phyloP scores from a whole-genome alignment of 92 coral and sea anemone genomes.

The Blastomussa wellsi region DNA sequence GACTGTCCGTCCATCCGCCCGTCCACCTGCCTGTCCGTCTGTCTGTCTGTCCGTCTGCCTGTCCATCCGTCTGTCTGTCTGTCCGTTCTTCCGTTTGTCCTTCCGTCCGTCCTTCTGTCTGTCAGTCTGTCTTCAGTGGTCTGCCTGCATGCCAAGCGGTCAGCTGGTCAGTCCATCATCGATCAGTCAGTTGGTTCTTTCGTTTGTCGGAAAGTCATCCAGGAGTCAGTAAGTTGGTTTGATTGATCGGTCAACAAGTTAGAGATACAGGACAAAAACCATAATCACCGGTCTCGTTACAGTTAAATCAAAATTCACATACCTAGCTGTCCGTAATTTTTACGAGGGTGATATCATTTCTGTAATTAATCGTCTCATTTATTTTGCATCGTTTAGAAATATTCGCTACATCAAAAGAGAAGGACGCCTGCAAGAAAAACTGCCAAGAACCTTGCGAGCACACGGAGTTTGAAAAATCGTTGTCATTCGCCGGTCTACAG shows the following conservation, averaged over 20 bases:
- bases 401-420: conserved; percentile 24
- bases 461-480: conserved; percentile 42
- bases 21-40: no score
- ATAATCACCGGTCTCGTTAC: not conserved
- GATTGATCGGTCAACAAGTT: not conserved
- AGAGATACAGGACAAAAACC: not conserved
- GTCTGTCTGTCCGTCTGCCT: no score
- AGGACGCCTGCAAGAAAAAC: conserved; percentile 10
- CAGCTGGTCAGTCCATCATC: not conserved
- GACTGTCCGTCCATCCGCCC: no score
- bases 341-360: not conserved
- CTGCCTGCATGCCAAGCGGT: no score
- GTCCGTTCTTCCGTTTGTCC: no score
- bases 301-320: no score
- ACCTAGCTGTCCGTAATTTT: not conserved
- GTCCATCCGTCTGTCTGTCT: no score
- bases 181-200: not conserved
- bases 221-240: not conserved
- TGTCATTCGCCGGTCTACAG: conserved; percentile 36
- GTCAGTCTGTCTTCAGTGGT: not conserved
- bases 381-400: not conserved
- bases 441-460: conserved; percentile 44
- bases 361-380: not conserved
- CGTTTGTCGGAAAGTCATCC: not conserved
- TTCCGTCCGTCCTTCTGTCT: no score